These are phyloP conservation scores for Petrocephalus schoutedeni DNA, from an alignment of 2,797 vertebrate species.

Conservation along the genomic window DNA sequence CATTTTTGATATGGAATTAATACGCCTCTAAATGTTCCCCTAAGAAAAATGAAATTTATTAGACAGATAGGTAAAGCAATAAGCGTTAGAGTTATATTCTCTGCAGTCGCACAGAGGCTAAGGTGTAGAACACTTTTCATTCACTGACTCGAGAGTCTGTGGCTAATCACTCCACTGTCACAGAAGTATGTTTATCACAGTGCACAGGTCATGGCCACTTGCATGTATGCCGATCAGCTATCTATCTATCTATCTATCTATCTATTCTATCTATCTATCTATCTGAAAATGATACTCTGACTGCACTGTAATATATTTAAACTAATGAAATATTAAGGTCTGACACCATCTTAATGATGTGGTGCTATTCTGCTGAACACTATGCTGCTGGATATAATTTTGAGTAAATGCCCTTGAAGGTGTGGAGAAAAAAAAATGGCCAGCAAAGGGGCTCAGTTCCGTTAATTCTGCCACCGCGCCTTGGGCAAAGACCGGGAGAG, in stretches of 20 bases:
- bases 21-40: constrained; percentile 24
- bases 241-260: neutral
- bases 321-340: constrained; percentile 42
- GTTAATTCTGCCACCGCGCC: constrained; percentile 24
- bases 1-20: constrained; percentile 13
- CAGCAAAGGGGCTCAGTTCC: neutral
- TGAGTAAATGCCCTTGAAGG: constrained; percentile 33
- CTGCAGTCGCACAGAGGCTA: neutral
- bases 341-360: constrained; percentile 32
- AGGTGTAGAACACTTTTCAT: neutral
- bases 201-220: neutral
- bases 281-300: no score
- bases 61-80: constrained; percentile 12
- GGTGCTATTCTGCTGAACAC: constrained; percentile 39
- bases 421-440: constrained; percentile 32
- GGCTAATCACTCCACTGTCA: neutral
- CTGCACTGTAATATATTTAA: constrained; percentile 22
- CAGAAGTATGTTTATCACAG: neutral
- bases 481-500: constrained; percentile 14
- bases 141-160: neutral
- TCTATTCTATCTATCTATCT: neutral
- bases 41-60: constrained; percentile 30
- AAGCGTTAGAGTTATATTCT: neutral
- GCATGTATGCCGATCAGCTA: neutral
- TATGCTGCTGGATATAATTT: constrained; percentile 33